A percentile compares a stretch with the other conserved stretches of the same genome.
Evolutionary conservation across 1,140 invertebrate genomes (phyloP).

Genomic region (Eueides isabella): DNA sequence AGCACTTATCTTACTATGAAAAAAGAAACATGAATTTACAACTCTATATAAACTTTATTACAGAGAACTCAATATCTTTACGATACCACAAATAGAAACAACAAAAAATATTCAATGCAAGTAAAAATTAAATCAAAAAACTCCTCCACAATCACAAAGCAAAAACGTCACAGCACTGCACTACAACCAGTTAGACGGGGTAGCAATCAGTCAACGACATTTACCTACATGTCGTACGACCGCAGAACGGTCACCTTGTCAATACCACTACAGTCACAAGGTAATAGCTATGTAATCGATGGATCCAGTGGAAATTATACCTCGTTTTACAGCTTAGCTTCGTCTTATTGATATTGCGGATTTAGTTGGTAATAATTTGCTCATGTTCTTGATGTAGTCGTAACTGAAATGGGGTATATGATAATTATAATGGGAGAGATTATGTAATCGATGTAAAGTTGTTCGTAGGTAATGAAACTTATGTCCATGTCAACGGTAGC

Average conservation of each 20-base stretch:
- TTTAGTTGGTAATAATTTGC: not conserved
- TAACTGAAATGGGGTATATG: not conserved
- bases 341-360: not conserved
- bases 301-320: constrained; percentile 4
- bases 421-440: not conserved
- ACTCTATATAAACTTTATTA: no score
- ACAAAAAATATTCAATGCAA: not conserved
- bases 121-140: not conserved
- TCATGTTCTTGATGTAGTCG: not conserved
- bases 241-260: constrained; percentile 5
- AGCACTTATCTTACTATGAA: no score
- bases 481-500: no score
- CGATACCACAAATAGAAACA: no score
- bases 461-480: no score
- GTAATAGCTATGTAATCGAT: constrained; percentile 7
- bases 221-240: not conserved
- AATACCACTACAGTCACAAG: constrained; percentile 8
- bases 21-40: no score
- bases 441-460: not conserved
- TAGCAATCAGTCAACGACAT: constrained; percentile 5
- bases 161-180: not conserved
- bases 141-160: not conserved
- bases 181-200: not conserved
- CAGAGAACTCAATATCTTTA: no score
- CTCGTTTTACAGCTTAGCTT: not conserved